Percentiles rank a stretch among this genome's conserved stretches.
Conservation (phyloP, 2,797 vertebrate species). For the Enteromius unitaeniatus region DNA sequence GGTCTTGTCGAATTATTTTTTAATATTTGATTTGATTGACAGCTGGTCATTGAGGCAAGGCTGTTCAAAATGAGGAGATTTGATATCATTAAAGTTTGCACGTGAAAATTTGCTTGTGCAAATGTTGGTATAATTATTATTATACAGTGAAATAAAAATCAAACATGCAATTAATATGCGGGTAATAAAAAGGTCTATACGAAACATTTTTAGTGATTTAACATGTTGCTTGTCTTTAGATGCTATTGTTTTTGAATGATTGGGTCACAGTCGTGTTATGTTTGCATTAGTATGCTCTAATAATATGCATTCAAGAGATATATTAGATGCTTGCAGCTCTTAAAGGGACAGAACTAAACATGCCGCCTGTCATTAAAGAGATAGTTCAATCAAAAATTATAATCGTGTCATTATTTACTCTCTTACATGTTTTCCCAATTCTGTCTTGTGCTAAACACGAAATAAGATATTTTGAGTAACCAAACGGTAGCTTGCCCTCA, state of each 20-base stretch:
- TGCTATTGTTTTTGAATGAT: not conserved
- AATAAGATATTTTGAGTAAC: too few species aligned
- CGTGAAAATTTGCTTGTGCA: not conserved
- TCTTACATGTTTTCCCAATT: too few species aligned
- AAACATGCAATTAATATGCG: not conserved
- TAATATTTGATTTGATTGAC: not conserved
- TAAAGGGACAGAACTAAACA: too few species aligned
- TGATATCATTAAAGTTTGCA: not conserved
- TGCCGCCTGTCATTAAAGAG: too few species aligned
- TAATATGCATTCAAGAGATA: too few species aligned
- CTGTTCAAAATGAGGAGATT: not conserved
- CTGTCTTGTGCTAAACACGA: too few species aligned
- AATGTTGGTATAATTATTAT: not conserved
- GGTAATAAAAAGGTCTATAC: not conserved
- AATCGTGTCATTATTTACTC: too few species aligned
- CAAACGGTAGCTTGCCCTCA: too few species aligned
- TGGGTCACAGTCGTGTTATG: not conserved
- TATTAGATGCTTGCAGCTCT: too few species aligned
- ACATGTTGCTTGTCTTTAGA: not conserved
- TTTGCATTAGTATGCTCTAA: too few species aligned
- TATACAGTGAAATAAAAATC: not conserved
- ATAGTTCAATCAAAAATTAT: too few species aligned
- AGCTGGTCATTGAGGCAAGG: not conserved
- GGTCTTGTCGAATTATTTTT: not conserved
- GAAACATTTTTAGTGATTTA: not conserved